A percentile compares a stretch with the other conserved stretches of the same genome.
These are phyloP conservation scores for Podargus strigoides DNA, from an alignment of 2,797 vertebrate species.

Conservation along the genomic window DNA sequence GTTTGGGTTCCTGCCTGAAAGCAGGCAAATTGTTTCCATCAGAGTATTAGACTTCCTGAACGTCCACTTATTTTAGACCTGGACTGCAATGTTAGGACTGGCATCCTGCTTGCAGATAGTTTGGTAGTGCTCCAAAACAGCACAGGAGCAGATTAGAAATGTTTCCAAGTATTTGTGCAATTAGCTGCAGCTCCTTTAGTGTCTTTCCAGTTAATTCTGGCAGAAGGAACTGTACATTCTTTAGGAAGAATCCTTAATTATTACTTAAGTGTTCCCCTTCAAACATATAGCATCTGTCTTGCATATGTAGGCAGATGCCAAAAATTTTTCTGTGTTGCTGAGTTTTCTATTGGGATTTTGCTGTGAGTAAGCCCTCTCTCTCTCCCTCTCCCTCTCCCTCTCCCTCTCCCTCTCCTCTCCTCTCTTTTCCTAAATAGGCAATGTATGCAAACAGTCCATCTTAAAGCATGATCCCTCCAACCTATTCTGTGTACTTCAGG, in stretches of 20 bases:
- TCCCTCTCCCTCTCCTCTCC: too few species aligned
- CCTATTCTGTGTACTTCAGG: not conserved
- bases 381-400: not conserved
- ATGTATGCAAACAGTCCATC: too few species aligned
- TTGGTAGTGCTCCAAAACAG: not conserved
- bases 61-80: not conserved
- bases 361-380: not conserved
- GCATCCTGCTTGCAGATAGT: not conserved
- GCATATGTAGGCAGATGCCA: not conserved
- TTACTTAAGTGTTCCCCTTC: not conserved
- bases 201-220: not conserved
- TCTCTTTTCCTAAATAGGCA: not conserved
- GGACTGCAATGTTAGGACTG: not conserved
- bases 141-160: not conserved
- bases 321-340: not conserved
- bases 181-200: not conserved
- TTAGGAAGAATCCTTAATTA: not conserved
- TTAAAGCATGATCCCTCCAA: not conserved
- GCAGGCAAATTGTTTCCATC: not conserved
- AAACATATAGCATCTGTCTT: not conserved
- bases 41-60: not conserved
- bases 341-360: not conserved
- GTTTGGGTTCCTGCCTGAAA: not conserved
- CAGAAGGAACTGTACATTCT: not conserved
- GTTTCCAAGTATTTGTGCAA: not conserved